Conservation (phyloP, 64 coral and sea anemone species). For the Cladopsammia gracilis region DNA sequence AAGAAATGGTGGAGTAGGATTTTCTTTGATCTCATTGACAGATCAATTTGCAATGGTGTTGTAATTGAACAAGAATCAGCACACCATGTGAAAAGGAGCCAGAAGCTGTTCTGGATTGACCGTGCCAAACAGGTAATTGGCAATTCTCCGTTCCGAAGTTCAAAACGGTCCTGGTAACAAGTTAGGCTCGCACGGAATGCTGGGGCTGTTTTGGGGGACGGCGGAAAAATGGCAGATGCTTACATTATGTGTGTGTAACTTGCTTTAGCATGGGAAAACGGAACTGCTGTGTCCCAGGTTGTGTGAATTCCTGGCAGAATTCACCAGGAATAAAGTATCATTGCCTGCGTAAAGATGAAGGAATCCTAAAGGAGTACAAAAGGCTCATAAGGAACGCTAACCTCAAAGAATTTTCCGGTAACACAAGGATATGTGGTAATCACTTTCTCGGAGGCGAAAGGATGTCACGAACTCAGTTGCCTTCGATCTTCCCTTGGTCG, state of each 20-base stretch:
- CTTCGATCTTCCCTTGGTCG: conserved; percentile 77
- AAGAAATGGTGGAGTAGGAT: no score
- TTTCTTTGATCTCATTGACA: no score
- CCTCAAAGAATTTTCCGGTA: conserved; percentile 39
- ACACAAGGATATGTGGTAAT: conserved; percentile 64
- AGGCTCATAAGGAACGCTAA: conserved; percentile 67
- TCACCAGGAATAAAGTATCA: conserved; percentile 74
- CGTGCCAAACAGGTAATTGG: no score
- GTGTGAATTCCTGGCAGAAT: conserved; percentile 78
- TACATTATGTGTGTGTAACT: background rate
- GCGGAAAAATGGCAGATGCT: background rate
- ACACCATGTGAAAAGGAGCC: no score
- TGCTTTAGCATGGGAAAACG: conserved; percentile 48
- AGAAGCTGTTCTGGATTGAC: no score
- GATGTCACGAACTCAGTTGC: conserved; percentile 76
- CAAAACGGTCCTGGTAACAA: background rate
- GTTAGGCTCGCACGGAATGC: background rate
- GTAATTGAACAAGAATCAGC: no score
- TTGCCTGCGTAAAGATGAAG: conserved; percentile 48
- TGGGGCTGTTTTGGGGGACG: conserved; percentile 28
- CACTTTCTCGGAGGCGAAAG: conserved; percentile 67
- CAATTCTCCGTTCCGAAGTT: conserved; percentile 12
- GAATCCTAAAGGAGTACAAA: conserved; percentile 30
- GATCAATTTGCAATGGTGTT: no score
- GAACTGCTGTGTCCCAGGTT: conserved; percentile 71